These are phyloP conservation scores for Magallana gigas DNA, from an alignment of 1,140 invertebrate species.

Conservation along the genomic window DNA sequence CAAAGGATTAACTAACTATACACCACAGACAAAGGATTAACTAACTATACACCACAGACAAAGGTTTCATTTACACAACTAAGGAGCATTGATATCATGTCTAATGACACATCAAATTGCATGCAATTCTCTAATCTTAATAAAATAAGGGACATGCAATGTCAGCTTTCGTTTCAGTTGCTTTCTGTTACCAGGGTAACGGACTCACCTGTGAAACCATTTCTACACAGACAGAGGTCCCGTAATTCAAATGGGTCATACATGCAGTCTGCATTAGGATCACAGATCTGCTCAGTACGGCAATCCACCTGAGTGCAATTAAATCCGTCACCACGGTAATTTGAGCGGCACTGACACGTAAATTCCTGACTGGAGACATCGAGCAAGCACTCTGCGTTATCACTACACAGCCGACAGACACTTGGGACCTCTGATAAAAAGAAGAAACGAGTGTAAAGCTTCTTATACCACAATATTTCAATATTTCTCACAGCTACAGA, in stretches of 20 bases:
- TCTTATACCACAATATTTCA: too few relatives aligned
- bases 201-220: constrained; percentile 82
- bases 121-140: too few relatives aligned
- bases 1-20: background rate
- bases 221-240: constrained; percentile 88
- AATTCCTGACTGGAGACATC: constrained; percentile 54
- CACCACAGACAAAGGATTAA: background rate
- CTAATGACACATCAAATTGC: too few relatives aligned
- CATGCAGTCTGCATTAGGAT: constrained; percentile 89
- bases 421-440: constrained; percentile 50
- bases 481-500: too few relatives aligned
- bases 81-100: background rate
- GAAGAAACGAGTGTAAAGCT: background rate
- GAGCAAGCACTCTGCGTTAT: constrained; percentile 64
- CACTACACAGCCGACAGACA: constrained; percentile 69
- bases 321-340: constrained; percentile 64
- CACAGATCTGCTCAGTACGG: constrained; percentile 88
- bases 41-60: background rate
- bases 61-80: background rate
- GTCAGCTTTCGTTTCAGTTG: too few relatives aligned
- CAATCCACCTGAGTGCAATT: constrained; percentile 80
- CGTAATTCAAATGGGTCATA: constrained; percentile 82
- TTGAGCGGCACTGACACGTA: constrained; percentile 64
- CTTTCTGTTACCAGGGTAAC: too few relatives aligned
- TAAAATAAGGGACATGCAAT: too few relatives aligned